These are phyloP conservation scores for Channa striata DNA, from an alignment of 2,797 vertebrate genomes.

Conservation along the genomic window DNA sequence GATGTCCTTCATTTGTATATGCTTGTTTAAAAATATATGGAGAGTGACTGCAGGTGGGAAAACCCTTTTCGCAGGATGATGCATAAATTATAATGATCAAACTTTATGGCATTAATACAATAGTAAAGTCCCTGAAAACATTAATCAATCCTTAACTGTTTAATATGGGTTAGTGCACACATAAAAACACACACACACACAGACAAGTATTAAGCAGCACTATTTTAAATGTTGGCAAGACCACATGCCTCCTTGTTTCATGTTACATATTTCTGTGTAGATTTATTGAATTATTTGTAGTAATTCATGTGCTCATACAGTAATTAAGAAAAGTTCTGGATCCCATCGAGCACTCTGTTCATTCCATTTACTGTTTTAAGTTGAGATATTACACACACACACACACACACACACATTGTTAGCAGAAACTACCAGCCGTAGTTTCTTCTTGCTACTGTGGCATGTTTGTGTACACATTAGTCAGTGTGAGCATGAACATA, in stretches of 20 bases:
- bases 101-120: constrained; percentile 6
- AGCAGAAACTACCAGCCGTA: constrained; percentile 34
- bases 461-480: constrained; percentile 45
- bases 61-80: background rate
- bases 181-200: too few species aligned
- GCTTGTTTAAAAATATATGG: constrained; percentile 6
- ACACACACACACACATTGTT: constrained; percentile 24
- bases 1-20: background rate
- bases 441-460: constrained; percentile 26
- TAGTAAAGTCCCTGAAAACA: background rate
- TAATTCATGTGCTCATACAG: background rate
- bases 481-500: constrained; percentile 45
- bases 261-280: background rate
- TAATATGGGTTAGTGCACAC: too few species aligned
- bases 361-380: constrained; percentile 4
- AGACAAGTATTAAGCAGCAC: too few species aligned
- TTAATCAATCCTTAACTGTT: too few species aligned
- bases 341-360: constrained; percentile 4
- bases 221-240: too few species aligned
- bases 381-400: constrained; percentile 11
- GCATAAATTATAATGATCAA: background rate
- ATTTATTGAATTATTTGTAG: background rate
- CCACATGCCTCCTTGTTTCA: constrained; percentile 14
- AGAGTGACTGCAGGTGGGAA: background rate
- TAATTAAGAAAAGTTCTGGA: constrained; percentile 19